Base-by-base conservation (phyloP, 2,888 invertebrate species). In the Hypolimnas misippus region DNA sequence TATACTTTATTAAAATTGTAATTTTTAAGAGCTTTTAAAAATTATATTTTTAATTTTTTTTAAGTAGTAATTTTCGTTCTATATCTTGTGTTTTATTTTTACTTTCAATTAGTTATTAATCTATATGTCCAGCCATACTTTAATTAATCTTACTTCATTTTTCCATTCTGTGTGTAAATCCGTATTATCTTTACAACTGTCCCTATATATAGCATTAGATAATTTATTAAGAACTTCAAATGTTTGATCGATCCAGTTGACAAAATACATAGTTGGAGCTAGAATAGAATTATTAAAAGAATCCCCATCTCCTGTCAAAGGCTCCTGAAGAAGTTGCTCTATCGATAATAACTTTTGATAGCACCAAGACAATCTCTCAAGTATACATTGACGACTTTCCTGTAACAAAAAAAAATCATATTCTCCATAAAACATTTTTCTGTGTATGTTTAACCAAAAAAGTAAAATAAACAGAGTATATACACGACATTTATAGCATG, bases 201-300 rank as follows among this genome's bases (percentile, higher is more conserved):
- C 84, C 66, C 75, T 83, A 62, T 86, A 89, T 8, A 88, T 77
- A 55, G 81, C 71, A 61, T 74, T 70, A 0, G 87, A 76, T 6
- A 92, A 70, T 74, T 86, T 89, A 12, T 76, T 74, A 2, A 92
- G 79, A 40, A 86, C 72, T 57, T 88, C 87, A 81, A 91, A 89
- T 60, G 89, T 87, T 67, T 89, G 86, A 67, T 92, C 92, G 67
- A 92, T 89, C 92, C 92, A 92, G 70, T 90, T 89, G 4, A 92
- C 87, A 81, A 92, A 92, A 70, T 89, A 87, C 87, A 91, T 88
- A 2, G 81, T 80, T 10, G 82, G 77, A 0, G 74, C 63, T 61
- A 84, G 75, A 1, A 86, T 71, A 0, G 85, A 81, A 17, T 83
- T 76, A 66, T 84, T 72, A 3, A 68, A 57, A 44, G 66, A 67